A percentile compares a stretch with the other conserved stretches of the same genome.
These are phyloP conservation scores for Nycticebus coucang DNA, from an alignment of 2,113 vertebrate genomes.

Conservation along the genomic window DNA sequence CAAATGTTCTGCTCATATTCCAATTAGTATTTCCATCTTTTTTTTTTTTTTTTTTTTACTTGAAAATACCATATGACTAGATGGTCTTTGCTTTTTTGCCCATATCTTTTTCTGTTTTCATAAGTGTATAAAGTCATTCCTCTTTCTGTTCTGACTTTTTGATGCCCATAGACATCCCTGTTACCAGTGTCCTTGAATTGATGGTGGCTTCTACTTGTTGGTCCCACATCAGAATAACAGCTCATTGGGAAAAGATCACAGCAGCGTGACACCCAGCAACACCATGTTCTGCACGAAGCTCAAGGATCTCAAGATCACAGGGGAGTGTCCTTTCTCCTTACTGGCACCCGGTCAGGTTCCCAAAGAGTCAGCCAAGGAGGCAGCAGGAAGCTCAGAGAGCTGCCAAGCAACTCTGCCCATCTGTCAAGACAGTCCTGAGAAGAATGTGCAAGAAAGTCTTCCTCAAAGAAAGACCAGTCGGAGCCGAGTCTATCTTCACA, in stretches of 20 bases:
- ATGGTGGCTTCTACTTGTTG: background rate
- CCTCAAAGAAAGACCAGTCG: conserved; percentile 91
- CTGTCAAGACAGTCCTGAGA: conserved; percentile 88
- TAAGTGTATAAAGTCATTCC: background rate
- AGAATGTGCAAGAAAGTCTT: conserved; percentile 80
- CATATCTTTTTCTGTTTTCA: background rate
- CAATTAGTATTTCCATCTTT: background rate
- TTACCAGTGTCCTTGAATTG: background rate
- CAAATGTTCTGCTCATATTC: background rate
- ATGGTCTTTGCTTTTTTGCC: background rate
- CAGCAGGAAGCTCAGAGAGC: conserved; percentile 72
- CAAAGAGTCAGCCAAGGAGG: conserved; percentile 87
- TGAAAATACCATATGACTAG: background rate
- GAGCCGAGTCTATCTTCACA: conserved; percentile 95
- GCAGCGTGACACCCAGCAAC: background rate
- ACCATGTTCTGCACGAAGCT: conserved; percentile 98
- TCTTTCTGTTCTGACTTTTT: conserved; percentile 4
- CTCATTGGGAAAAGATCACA: background rate
- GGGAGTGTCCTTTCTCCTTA: conserved; percentile 96
- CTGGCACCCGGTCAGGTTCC: conserved; percentile 85
- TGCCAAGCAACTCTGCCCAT: conserved; percentile 84
- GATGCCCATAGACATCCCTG: background rate
- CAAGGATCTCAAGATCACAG: conserved; percentile 95
- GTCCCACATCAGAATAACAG: background rate
- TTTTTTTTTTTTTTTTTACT: background rate